Evolutionary conservation across 1,140 invertebrate genomes (phyloP), one percentile per base, ranked within the genome.

Genomic region (Apocrypta bakeri): DNA sequence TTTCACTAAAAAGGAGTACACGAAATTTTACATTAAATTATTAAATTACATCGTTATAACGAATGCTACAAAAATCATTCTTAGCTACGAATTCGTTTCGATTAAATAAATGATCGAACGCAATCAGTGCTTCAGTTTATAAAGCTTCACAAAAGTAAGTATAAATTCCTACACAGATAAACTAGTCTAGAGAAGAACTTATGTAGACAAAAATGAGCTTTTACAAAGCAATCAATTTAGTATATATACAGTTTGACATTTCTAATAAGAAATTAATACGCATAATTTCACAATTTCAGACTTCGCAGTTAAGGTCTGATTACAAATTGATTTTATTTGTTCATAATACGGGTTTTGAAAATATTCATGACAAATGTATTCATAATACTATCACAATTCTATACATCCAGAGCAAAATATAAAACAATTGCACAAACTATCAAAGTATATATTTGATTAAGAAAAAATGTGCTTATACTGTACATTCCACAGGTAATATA

Each of bases 341-440:
- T 71, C 37, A 11, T 21, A 42, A 11, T 33, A 71, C 31, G 9
- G 11, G 7, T 29, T 71, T 71, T n/a, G 9, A 37, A 24, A 75
- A 21, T 61, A 21, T 63, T 64, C 56, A 76, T 64, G 48, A 56
- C 7, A 21, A 56, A 21, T 17, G n/a, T 4, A 56, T 21, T 56
- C 48, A 56, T 29, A 37, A 63, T 63, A 76, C 21, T 76, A 64
- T 76, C 74, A 63, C 29, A 76, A 76, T 64, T 63, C 56, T 63
- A 76, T 21, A 71, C 17, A 12, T 76, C 9, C 33, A 31, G 31
- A 31, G 33, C 63, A 63, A 64, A 21, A 40, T 25, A n/a, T 25
- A 64, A 29, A 24, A 24, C 33, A 61, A 76, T 76, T 76, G 27
- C 56, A 63, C 72, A 56, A 56, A 56, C 25, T 76, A 11, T 33